Base-by-base conservation (phyloP, 1,140 invertebrate genomes). In the Aphaenogaster rudis region DNA sequence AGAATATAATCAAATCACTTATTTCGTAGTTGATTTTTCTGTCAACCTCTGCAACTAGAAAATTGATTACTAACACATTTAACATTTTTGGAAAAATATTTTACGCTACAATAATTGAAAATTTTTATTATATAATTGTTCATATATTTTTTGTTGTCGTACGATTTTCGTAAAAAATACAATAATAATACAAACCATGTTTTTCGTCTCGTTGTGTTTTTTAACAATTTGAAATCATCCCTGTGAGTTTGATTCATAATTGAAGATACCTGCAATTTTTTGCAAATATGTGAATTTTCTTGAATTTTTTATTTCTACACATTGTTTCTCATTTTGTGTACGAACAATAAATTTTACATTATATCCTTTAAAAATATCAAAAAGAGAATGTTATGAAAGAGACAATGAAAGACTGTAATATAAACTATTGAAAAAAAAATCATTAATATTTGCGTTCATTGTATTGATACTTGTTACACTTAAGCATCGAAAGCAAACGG, bases 401-500 rank as follows among this genome's bases (percentile, higher is more conserved):
- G 21, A 13, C 21, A 17, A 63, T 5, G 28, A 48, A 79, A 8
- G 42, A 78, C 42, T 36, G 17, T 17, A 4, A 11, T 2, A 5
- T 36, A 66, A 64, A 42, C n/a, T 52, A 36, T 15, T 48, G 9
- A 28, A 33, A 59, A 28, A 81, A 36, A 33, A 8, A 36, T 33
- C 15, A 36, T 28, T 72, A 6, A 39, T 7, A 21, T 74, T 67
- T 7, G 15, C 36, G 17, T 52, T 72, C 13, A 54, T 45, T 13
- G 42, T 9, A 6, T 63, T 78, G 36, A 17, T 48, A 28, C 57
- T 33, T 4, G 39, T 36, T 52, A 17, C 42, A n/a, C 39, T 72
- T 36, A 57, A 71, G 21, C 39, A 8, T 74, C 54, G 36, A 33
- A 28, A n/a, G 48, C 50, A 33, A 42, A 69, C 76, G 76, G 64